Conservation (phyloP, 1,140 invertebrate species). For the Zaprionus nigranus region DNA sequence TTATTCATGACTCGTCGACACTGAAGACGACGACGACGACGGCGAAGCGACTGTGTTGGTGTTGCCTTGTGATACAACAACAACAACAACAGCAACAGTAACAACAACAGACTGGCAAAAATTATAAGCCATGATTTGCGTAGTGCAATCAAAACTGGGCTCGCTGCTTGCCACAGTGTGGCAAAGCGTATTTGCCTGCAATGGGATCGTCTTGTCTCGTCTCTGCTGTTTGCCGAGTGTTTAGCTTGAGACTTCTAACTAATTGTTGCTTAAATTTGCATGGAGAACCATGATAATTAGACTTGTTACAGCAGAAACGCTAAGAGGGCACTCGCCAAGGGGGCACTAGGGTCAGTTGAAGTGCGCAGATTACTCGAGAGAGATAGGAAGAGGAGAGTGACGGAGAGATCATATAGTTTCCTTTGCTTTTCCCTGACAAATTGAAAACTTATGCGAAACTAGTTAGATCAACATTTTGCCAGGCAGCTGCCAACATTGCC, state of each 20-base stretch:
- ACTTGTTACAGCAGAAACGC: background rate
- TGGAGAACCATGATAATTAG: background rate
- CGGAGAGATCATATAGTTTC: background rate
- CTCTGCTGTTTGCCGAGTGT: background rate
- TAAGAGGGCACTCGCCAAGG: background rate
- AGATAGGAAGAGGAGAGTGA: background rate
- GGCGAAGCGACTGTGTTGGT: conserved; percentile 28
- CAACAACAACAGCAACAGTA: conserved; percentile 8
- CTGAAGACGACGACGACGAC: conserved; percentile 68
- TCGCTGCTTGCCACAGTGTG: conserved; percentile 12
- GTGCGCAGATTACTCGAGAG: background rate
- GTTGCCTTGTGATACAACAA: conserved; percentile 52
- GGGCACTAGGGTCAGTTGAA: background rate
- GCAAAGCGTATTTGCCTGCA: conserved; percentile 4
- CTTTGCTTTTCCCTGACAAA: conserved; percentile 3
- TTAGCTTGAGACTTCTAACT: background rate
- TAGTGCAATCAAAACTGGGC: conserved; percentile 45
- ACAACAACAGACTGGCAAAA: conserved; percentile 27
- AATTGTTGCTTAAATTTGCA: conserved; percentile 7
- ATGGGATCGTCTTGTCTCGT: background rate
- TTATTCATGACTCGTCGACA: conserved; percentile 79
- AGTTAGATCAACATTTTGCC: conserved; percentile 18
- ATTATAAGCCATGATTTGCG: conserved; percentile 44
- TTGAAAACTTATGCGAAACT: conserved; percentile 25
- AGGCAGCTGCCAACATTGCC: conserved; percentile 53